These are phyloP conservation scores for Aplysina aerophoba DNA, from an alignment of 37 sponge, comb jelly and placozoan genomes.

Conservation along the genomic window DNA sequence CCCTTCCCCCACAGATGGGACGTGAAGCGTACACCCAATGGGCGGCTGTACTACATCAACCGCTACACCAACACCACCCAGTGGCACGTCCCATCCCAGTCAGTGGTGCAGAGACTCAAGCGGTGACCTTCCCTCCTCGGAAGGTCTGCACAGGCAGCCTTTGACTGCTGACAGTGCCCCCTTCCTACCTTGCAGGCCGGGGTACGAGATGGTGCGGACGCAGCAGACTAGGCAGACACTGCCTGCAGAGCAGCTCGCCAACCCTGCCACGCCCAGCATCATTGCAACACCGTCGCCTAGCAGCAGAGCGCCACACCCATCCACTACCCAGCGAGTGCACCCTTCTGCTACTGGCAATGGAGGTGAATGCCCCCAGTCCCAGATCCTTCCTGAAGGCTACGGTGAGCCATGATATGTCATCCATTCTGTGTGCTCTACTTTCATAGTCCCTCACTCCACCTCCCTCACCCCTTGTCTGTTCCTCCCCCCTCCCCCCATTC, in stretches of 20 bases:
- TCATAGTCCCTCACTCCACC: neutral
- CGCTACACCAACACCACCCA: conserved; percentile 94
- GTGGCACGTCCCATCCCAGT: conserved; percentile 69
- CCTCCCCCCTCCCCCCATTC: conserved; percentile 28
- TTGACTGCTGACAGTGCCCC: too few relatives aligned
- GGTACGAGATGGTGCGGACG: conserved; percentile 64
- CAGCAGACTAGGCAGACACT: neutral
- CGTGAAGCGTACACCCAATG: conserved; percentile 72
- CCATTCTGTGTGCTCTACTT: neutral
- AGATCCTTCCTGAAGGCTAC: too few relatives aligned
- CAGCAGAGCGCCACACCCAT: neutral
- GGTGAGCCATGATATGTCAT: neutral
- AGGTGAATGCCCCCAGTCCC: neutral
- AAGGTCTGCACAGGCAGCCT: too few relatives aligned
- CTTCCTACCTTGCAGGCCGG: too few relatives aligned
- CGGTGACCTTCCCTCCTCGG: too few relatives aligned
- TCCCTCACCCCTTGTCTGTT: neutral
- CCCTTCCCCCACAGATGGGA: conserved; percentile 36
- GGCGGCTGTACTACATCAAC: conserved; percentile 90
- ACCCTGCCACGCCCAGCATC: neutral
- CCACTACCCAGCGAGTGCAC: neutral
- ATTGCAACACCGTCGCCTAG: neutral
- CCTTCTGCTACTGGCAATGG: neutral
- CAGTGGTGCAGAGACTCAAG: neutral
- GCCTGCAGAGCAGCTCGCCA: neutral